phyloP scores from a whole-genome alignment of 2,113 vertebrate genomes.

The Phalacrocorax brasilianus region DNA sequence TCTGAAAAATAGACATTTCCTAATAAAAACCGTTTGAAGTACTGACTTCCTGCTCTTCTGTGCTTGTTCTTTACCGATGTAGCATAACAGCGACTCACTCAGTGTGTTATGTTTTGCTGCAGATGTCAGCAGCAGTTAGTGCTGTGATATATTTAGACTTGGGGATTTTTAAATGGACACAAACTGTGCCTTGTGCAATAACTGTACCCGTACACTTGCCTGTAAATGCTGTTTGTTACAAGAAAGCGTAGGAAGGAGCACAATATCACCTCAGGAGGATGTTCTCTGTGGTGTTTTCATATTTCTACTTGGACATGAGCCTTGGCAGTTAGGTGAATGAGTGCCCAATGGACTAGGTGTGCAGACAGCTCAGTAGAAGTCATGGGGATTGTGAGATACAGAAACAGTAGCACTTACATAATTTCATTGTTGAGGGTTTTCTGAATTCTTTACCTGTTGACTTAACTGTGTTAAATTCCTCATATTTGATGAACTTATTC shows the following conservation, averaged over 20 bases:
- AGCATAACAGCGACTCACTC: not conserved
- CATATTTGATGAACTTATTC: not conserved
- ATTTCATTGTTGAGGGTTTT: constrained; percentile 11
- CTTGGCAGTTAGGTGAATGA: not conserved
- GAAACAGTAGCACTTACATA: not conserved
- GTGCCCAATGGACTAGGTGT: not conserved
- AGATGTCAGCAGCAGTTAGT: not conserved
- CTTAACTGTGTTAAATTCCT: constrained; percentile 40
- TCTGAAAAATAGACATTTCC: not conserved
- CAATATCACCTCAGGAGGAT: not conserved
- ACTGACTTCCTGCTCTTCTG: not conserved
- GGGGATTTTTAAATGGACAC: not conserved
- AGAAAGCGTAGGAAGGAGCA: not conserved
- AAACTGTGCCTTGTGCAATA: not conserved
- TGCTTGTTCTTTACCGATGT: not conserved
- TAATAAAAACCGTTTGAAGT: not conserved
- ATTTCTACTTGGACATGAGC: not conserved
- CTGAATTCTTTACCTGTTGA: constrained; percentile 36
- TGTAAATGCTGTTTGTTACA: not conserved
- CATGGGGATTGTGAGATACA: not conserved
- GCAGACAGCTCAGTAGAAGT: not conserved
- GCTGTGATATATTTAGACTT: not conserved
- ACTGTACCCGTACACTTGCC: not conserved
- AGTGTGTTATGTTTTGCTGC: not conserved
- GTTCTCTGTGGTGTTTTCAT: not conserved